Conservation (phyloP, 2,888 invertebrate species). For the Drosophila kokeensis region DNA sequence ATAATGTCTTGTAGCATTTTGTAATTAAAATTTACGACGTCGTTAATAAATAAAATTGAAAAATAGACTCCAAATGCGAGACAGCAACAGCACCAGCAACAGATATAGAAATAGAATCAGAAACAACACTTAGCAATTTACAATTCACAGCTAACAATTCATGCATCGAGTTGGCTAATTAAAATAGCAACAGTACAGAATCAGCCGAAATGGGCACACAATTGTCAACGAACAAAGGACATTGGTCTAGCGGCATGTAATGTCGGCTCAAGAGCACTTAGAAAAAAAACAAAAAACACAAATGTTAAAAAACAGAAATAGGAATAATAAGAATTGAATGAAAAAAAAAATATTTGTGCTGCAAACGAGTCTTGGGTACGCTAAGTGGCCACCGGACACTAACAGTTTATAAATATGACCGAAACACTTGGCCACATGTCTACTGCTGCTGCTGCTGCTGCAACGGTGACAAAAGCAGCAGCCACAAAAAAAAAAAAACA, state of each 20-base stretch:
- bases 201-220: slow-evolving; percentile 59
- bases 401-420: slow-evolving; percentile 70
- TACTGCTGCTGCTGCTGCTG: slow-evolving; percentile 9
- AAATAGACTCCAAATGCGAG: slow-evolving; percentile 22
- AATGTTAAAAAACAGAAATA: slow-evolving; percentile 11
- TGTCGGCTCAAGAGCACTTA: slow-evolving; percentile 62
- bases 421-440: slow-evolving; percentile 63
- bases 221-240: slow-evolving; percentile 73
- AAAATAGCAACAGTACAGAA: slow-evolving; percentile 51
- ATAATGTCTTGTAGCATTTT: slow-evolving; percentile 75
- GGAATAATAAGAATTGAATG: slow-evolving; percentile 20
- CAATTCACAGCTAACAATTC: slow-evolving; percentile 58
- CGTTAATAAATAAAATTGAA: slow-evolving; percentile 47
- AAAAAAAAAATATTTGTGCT: slow-evolving; percentile 13
- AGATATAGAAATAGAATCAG: not conserved
- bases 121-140: slow-evolving; percentile 22
- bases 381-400: slow-evolving; percentile 64
- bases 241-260: slow-evolving; percentile 64
- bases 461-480: slow-evolving; percentile 33
- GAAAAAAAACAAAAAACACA: slow-evolving; percentile 9
- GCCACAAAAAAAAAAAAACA: not conserved
- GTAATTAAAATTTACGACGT: slow-evolving; percentile 75
- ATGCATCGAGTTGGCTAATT: slow-evolving; percentile 62
- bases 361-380: slow-evolving; percentile 40
- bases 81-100: slow-evolving; percentile 7